Base-by-base conservation (phyloP, 2,113 vertebrate species). In the Zingel zingel region DNA sequence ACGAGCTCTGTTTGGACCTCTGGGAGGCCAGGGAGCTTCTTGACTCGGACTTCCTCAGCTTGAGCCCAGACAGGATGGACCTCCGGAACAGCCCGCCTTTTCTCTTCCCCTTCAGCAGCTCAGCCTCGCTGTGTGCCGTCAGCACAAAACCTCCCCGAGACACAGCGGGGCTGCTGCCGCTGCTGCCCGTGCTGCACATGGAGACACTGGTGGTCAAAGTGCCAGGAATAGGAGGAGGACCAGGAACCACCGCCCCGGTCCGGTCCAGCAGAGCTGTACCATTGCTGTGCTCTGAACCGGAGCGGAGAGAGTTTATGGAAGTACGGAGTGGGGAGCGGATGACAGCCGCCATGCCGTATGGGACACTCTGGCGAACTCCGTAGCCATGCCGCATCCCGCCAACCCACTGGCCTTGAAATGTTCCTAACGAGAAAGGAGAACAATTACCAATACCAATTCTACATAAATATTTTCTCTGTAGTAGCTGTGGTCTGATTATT, bases 241-340 rank as follows among this genome's bases (percentile, higher is more conserved):
- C 89, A 1, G 93, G 90, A 53, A 93, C 96, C 27, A 95, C 93
- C 0, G 84, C 86, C 11, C 90, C 92, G 2, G 50, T 97, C 95
- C 5, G 96, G 96, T 95, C 97, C 84, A 95, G 96, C 85, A 95
- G 88, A 19, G 97, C 97, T 0, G 97, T 96, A 69, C 98, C 98
- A 0, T 99, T 99, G 93, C 97, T 99, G 95, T 99, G 98, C 93
- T 99, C 98, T 6, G 98, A 99, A 88, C 98, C 97, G 6, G 98
- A 99, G 91, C 98, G 98, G 85, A 99, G 96, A 50, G 98, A 99
- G 96, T 99, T 99, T 96, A 99, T 99, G 90, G 98, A 99, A 2
- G 98, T 99, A 86, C 98, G 98, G 88, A 99, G 95, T 13, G 98
- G 98, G 43, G 98, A 99, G 91, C 98, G 96, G 93, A 99, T 99